A percentile compares a stretch with the other conserved stretches of the same genome.
These are phyloP conservation scores for Takifugu flavidus DNA, from an alignment of 2,113 vertebrate genomes.

Conservation along the genomic window DNA sequence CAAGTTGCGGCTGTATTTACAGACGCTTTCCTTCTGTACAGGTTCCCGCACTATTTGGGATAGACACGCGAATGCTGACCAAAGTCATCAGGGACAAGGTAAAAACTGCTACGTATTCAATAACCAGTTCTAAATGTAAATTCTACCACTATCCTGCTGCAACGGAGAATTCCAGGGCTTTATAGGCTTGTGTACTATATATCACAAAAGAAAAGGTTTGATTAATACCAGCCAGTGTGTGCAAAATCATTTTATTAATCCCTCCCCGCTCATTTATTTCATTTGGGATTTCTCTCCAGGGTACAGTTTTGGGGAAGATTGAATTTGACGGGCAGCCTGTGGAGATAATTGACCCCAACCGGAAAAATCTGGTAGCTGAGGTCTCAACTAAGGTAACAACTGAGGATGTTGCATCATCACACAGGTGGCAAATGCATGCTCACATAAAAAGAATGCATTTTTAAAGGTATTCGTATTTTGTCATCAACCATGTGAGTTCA, in stretches of 20 bases:
- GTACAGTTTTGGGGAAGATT: constrained; percentile 91
- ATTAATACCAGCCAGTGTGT: not conserved
- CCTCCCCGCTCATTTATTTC: not conserved
- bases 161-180: too few relatives aligned
- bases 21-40: constrained; percentile 55
- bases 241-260: not conserved
- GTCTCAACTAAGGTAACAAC: constrained; percentile 90
- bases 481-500: too few relatives aligned
- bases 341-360: constrained; percentile 86
- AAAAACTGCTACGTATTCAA: not conserved
- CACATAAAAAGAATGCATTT: not conserved
- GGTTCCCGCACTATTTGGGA: constrained; percentile 91
- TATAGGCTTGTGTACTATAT: too few relatives aligned
- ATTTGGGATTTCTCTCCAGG: constrained; percentile 66
- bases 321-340: constrained; percentile 91
- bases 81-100: constrained; percentile 94
- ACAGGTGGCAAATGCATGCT: not conserved
- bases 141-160: not conserved
- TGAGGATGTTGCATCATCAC: not conserved
- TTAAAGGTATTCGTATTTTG: not conserved
- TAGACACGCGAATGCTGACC: constrained; percentile 94
- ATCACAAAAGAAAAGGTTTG: too few relatives aligned
- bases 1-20: not conserved
- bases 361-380: constrained; percentile 86
- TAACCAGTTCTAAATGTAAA: not conserved